Base-by-base conservation (phyloP, 92 coral and sea anemone species). In the Siderastrea radians region DNA sequence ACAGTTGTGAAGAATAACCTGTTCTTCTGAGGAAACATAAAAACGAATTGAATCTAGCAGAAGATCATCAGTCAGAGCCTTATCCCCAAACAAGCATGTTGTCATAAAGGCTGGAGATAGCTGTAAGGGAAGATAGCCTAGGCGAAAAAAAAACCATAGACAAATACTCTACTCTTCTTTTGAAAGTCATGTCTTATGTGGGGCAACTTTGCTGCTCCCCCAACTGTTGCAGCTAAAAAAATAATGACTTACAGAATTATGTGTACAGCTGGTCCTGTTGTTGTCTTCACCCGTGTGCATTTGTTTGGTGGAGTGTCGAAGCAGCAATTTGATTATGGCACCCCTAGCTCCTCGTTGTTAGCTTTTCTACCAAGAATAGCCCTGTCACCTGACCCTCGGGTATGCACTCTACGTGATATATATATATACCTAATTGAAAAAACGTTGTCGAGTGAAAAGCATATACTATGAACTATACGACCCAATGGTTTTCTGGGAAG, bases 11-110 rank as follows among this genome's bases (percentile, higher is more conserved):
- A 92, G 49, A 61, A 68, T 72, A 16, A 10, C 88, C 72, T 80
- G 65, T 11, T 92, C 94, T 2, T 88, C 87, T 62, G 69, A 69
- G 80, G 92, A 88, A 48, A 88, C 19, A 83, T 82, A 88, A 67
- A 74, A 83, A 53, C 88, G 88, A 84, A 92, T 88, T 59, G 95
- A 89, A 49, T 86, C 95, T 16, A 93, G n/a, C 78, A 93, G 84
- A 75, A 74, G 82, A 65, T 86, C 83, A 38, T 64, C 49, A 50
- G 84, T 52, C 63, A 93, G 16, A 13, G 75, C 78, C 74, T 93
- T 89, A 59, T 93, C 93, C 52, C 86, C 90, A 81, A 81, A 93
- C 46, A 92, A 80, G 62, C 87, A 79, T 26, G 91, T 65, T 73
- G 81, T 75, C 26, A 84, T 74, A 88, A 88, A 88, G 60, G 87